Base-by-base conservation (phyloP, 1,140 invertebrate genomes). In the Drosophila miranda region DNA sequence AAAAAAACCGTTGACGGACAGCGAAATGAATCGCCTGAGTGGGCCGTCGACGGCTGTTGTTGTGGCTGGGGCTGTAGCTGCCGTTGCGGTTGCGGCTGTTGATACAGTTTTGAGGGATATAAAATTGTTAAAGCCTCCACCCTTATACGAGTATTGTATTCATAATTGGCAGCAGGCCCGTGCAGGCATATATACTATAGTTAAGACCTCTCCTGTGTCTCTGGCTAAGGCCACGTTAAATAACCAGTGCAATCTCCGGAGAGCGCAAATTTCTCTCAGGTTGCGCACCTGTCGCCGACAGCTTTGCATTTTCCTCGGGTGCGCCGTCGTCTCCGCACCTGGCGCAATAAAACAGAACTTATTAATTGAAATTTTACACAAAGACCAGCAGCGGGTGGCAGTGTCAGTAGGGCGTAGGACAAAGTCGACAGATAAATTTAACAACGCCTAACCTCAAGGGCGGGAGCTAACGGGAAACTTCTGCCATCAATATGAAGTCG, bases 301-400 rank as follows among this genome's bases (percentile, higher is more conserved):
- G 75, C 61, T 83, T 84, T 49, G 49, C 43, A 50, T 59, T 54
- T 52, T 66, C 55, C 41, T 60, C 43, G 55, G 38, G 50, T 46
- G 34, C 26, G 1, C 28, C 14, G 16, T 41, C 58, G 52, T 50
- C 58, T 45, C 53, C 26, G 0, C 49, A 46, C 23, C 46, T 45
- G 23, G 23, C 30, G 5, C 42, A 53, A 48, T 44, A 26, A 61
- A 34, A 59, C 42, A 42, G 49, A 84, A 86, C 76, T 80, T 86
- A 80, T 80, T 86, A 84, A 84, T 84, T 86, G 81, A 84, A 84
- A 84, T 66, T 79, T 73, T 41, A 50, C 49, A 67, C 54, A 75
- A 43, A 76, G 41, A 21, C 44, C 74, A 74, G 59, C 50, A 53
- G 55, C 51, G 49, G 63, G 14, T 49, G 23, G 34, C 13, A 30